phyloP scores from a whole-genome alignment of 2,797 vertebrate species.

The Crenuchus spilurus region DNA sequence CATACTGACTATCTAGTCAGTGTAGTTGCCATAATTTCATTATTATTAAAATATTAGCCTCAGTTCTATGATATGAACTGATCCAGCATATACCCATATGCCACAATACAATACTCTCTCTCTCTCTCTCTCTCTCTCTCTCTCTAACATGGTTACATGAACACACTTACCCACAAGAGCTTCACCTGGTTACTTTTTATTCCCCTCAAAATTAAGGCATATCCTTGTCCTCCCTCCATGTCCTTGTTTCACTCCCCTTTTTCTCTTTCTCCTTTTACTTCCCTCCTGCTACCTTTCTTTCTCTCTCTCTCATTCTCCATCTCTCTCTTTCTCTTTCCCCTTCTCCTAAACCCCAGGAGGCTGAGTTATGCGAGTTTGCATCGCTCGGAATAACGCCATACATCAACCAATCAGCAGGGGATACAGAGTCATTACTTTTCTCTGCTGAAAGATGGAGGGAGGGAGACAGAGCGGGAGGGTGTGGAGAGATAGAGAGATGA shows the following conservation, averaged over 20 bases:
- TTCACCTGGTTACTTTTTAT: constrained; percentile 26
- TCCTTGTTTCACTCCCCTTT: not conserved
- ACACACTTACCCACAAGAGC: constrained; percentile 18
- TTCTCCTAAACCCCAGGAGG: constrained; percentile 30
- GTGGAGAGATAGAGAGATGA: constrained; percentile 28
- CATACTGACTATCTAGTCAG: too few relatives aligned
- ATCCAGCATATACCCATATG: too few relatives aligned
- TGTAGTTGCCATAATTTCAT: too few relatives aligned
- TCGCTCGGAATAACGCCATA: constrained; percentile 58
- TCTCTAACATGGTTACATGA: constrained; percentile 13
- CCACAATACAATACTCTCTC: too few relatives aligned
- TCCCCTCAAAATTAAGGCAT: not conserved
- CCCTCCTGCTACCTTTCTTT: too few relatives aligned
- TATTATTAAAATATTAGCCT: too few relatives aligned
- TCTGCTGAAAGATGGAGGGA: constrained; percentile 46
- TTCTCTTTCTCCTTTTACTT: too few relatives aligned
- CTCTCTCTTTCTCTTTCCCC: constrained; percentile 1
- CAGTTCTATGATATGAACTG: too few relatives aligned
- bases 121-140: too few relatives aligned
- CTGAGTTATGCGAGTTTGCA: constrained; percentile 56
- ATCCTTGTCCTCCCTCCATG: too few relatives aligned
- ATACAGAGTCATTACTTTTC: constrained; percentile 60
- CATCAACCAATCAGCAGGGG: constrained; percentile 63
- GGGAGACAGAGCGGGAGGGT: constrained; percentile 11
- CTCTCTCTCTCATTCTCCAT: not conserved